phyloP scores from a whole-genome alignment of 2,113 vertebrate species.

The Acanthisitta chloris region DNA sequence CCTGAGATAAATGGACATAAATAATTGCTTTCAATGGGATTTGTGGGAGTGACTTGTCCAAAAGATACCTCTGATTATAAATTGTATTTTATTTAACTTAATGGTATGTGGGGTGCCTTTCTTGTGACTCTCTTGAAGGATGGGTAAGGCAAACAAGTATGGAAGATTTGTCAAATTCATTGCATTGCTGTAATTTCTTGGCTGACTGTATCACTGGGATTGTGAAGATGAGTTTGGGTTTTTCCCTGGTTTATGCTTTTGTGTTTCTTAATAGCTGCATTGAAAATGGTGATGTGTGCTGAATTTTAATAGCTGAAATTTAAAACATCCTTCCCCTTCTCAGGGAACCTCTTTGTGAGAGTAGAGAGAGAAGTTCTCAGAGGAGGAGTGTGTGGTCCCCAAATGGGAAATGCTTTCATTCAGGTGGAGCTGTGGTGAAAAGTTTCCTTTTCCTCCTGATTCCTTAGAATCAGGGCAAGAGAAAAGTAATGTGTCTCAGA shows the following conservation, averaged over 20 bases:
- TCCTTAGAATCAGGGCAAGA: neutral
- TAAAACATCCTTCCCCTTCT: neutral
- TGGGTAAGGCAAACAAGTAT: neutral
- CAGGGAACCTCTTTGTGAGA: neutral
- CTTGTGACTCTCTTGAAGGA: neutral
- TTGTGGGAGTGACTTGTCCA: neutral
- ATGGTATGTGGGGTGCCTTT: neutral
- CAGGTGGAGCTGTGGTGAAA: neutral
- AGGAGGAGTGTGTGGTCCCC: neutral
- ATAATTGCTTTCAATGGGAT: neutral
- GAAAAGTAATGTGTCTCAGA: neutral
- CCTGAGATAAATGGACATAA: neutral
- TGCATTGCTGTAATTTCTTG: neutral
- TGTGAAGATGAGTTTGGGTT: rapidly evolving
- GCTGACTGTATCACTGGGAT: neutral
- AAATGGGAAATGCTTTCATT: neutral
- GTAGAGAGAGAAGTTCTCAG: neutral
- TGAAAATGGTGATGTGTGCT: neutral
- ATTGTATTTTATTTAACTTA: neutral
- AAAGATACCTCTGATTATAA: neutral
- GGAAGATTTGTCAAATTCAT: neutral
- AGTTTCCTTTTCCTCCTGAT: neutral
- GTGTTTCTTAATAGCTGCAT: neutral
- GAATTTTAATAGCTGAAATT: neutral
- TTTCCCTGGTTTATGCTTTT: neutral